Evolutionary conservation across 2,888 invertebrate genomes (phyloP).

Genomic region (Amblyteles armatorius): DNA sequence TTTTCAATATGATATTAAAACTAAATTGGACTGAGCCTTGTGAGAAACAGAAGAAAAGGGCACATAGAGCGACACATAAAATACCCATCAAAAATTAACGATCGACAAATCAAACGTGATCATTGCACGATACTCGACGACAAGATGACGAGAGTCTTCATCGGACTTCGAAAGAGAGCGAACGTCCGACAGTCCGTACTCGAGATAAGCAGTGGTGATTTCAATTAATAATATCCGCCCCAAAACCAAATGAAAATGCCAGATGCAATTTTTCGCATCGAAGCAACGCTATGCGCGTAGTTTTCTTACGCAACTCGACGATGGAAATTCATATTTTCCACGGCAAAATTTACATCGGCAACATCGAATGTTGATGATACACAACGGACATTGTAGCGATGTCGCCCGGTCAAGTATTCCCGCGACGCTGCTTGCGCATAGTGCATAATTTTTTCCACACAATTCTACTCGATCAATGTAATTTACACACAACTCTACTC

Average conservation of each 20-base stretch:
- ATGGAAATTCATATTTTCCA: neutral
- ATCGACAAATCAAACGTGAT: no score
- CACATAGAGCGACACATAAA: no score
- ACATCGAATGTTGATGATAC: neutral
- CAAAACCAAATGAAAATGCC: neutral
- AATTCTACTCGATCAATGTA: neutral
- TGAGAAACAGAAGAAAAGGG: no score
- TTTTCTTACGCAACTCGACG: neutral
- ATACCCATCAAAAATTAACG: no score
- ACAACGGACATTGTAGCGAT: neutral
- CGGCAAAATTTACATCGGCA: neutral
- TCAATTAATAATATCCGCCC: neutral
- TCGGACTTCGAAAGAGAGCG: no score
- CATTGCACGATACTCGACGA: no score
- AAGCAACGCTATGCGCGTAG: neutral
- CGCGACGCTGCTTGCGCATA: neutral
- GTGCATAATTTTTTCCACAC: neutral
- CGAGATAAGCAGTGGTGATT: no score
- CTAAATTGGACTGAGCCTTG: no score
- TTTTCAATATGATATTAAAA: no score
- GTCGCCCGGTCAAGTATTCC: neutral
- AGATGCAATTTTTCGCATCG: neutral
- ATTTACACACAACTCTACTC: neutral
- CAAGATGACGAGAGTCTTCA: no score
- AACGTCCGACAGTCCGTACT: no score